Evolutionary conservation across 2,888 invertebrate species (phyloP), one percentile per base, ranked within the genome.

Genomic region (Drosophila mercatorum): DNA sequence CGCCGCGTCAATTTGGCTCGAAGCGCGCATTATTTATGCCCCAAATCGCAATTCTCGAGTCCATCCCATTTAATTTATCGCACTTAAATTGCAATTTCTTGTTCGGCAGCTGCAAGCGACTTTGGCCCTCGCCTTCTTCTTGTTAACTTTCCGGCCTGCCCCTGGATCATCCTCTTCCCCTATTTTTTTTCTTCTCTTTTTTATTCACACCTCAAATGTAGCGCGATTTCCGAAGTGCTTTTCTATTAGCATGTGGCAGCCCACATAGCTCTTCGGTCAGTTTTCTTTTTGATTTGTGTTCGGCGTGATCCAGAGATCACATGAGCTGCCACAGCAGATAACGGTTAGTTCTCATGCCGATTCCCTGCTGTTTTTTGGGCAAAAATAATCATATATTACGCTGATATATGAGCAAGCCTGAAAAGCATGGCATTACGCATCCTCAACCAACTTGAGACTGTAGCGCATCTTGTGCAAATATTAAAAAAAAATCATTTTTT

Each of bases 31-130:
- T 85, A 88, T 79, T 85, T 84, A 88, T 79, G 62, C 55, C 47
- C n/a, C 68, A 70, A 70, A 71, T 69, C 52, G 64, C 55, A 56
- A 60, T 57, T 72, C 43, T 36, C 41, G 55, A 64, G 51, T 36
- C 51, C 56, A 51, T 82, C 62, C 71, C 62, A 72, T 59, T 80
- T 80, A 86, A 88, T 88, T 88, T 88, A 88, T 88, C 73, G 87
- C 81, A 70, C 82, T 87, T 88, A 89, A 89, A 88, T 88, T 88
- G 87, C 88, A 79, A 86, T 83, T 89, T 83, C 88, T 88, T 90
- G 87, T 87, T 72, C 34, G 36, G 51, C 49, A 49, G 55, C 53
- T 66, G 67, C 65, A 57, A 60, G 34, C 59, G 34, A n/a, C 61
- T 52, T 41, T 26, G 40, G 55, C 47, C 46, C 64, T 52, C 62